These are phyloP conservation scores for Pseudocheirus occidentalis DNA, from an alignment of 2,797 vertebrate genomes.

Conservation along the genomic window DNA sequence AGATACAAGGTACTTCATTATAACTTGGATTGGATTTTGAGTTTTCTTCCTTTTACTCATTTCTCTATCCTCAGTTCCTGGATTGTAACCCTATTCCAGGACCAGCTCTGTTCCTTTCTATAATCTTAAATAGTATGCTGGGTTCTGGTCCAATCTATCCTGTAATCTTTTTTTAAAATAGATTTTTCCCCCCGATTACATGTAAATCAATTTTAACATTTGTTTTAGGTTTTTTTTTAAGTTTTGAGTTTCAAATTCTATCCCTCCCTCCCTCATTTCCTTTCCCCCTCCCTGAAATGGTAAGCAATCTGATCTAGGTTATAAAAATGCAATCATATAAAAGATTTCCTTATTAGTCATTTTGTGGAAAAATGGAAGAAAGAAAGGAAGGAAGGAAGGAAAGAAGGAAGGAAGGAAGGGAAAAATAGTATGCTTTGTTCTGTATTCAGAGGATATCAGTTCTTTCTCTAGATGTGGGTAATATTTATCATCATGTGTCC, in stretches of 20 bases:
- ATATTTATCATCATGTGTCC: neutral
- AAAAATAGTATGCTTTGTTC: neutral
- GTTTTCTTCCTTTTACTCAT: conserved; percentile 36
- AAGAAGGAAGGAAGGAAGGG: too few species aligned
- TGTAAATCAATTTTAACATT: neutral
- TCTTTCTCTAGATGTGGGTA: neutral
- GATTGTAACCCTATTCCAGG: neutral
- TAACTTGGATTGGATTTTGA: conserved; percentile 64
- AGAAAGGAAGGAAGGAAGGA: neutral
- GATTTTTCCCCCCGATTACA: neutral
- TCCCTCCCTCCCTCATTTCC: neutral
- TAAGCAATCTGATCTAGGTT: neutral
- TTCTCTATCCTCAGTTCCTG: neutral
- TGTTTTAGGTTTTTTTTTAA: neutral
- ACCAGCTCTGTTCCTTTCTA: neutral
- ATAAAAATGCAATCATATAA: neutral
- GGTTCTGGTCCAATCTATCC: neutral
- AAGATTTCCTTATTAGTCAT: too few species aligned
- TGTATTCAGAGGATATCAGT: neutral
- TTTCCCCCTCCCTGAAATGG: neutral
- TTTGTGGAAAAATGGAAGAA: conserved; percentile 19
- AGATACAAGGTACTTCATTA: conserved; percentile 74
- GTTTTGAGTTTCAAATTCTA: neutral
- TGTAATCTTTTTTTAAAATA: neutral
- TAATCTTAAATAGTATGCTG: neutral